A percentile compares a stretch with the other conserved stretches of the same genome.
phyloP scores from a whole-genome alignment of 2,888 invertebrate species.

The Nipponacmea schrenckii region DNA sequence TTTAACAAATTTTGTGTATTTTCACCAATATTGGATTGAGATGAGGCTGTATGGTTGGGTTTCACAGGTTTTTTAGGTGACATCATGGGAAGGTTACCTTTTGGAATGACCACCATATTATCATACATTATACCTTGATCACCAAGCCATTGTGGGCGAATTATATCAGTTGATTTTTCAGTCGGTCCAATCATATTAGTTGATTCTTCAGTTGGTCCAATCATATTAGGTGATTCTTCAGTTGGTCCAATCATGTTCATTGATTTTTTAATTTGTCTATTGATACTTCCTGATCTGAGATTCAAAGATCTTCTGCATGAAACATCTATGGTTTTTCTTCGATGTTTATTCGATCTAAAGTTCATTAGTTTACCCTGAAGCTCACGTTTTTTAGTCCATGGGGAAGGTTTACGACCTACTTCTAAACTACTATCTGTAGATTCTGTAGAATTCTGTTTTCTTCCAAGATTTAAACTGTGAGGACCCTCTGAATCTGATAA shows the following conservation, averaged over 20 bases:
- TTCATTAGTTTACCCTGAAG: not conserved
- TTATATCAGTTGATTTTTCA: not conserved
- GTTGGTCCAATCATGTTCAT: not conserved
- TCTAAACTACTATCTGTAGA: slow-evolving; percentile 25
- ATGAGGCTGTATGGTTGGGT: not conserved
- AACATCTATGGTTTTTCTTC: not conserved
- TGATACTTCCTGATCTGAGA: not conserved
- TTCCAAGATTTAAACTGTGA: too few relatives aligned
- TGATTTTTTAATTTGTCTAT: not conserved
- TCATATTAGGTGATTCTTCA: not conserved
- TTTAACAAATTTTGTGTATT: slow-evolving; percentile 6
- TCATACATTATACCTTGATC: not conserved
- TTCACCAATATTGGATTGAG: not conserved
- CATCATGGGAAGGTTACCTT: slow-evolving; percentile 37
- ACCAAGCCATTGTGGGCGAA: not conserved
- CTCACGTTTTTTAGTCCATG: not conserved
- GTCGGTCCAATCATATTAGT: not conserved
- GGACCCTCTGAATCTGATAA: not conserved
- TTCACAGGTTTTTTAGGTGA: not conserved
- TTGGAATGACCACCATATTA: slow-evolving; percentile 22
- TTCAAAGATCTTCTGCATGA: not conserved
- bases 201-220: not conserved
- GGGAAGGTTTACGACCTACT: slow-evolving; percentile 30
- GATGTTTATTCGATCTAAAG: not conserved
- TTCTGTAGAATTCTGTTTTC: not conserved